These are phyloP conservation scores for Drosophila mauritiana DNA, from an alignment of 1,140 invertebrate species.

Conservation along the genomic window DNA sequence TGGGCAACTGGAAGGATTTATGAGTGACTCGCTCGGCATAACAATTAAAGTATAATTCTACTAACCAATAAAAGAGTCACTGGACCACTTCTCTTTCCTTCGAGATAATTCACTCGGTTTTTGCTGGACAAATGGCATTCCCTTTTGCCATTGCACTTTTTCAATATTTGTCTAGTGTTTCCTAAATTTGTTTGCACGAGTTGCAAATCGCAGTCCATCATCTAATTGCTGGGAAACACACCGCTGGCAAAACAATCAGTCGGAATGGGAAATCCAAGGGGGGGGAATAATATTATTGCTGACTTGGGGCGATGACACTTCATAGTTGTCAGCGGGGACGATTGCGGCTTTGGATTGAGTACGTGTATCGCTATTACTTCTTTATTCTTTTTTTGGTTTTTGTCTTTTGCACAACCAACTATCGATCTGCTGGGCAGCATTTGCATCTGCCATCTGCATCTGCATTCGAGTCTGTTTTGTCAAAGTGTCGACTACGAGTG, in stretches of 20 bases:
- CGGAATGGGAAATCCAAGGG: conserved; percentile 22
- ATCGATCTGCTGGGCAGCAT: conserved; percentile 30
- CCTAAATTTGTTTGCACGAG: conserved; percentile 67
- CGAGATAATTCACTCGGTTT: not conserved
- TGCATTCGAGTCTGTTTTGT: conserved; percentile 56
- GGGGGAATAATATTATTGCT: conserved; percentile 65
- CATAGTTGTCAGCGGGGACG: conserved; percentile 50
- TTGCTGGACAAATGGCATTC: conserved; percentile 10
- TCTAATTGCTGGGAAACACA: conserved; percentile 75
- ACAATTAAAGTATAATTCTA: too few relatives aligned
- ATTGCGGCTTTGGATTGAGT: conserved; percentile 42
- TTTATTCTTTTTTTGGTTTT: not conserved
- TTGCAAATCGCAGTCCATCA: conserved; percentile 65
- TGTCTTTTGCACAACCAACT: conserved; percentile 28
- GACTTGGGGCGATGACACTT: conserved; percentile 73
- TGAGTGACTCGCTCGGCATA: not conserved
- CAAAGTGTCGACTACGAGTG: conserved; percentile 52
- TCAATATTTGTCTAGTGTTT: conserved; percentile 60
- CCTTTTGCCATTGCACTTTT: conserved; percentile 24
- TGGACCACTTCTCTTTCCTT: not conserved
- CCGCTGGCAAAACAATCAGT: conserved; percentile 56
- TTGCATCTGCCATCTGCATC: conserved; percentile 9
- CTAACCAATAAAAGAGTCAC: too few relatives aligned
- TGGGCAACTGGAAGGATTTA: not conserved
- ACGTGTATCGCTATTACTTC: conserved; percentile 20